A percentile compares a stretch with the other conserved stretches of the same genome.
phyloP scores from a whole-genome alignment of 2,797 vertebrate species.

The Falco columbarius region DNA sequence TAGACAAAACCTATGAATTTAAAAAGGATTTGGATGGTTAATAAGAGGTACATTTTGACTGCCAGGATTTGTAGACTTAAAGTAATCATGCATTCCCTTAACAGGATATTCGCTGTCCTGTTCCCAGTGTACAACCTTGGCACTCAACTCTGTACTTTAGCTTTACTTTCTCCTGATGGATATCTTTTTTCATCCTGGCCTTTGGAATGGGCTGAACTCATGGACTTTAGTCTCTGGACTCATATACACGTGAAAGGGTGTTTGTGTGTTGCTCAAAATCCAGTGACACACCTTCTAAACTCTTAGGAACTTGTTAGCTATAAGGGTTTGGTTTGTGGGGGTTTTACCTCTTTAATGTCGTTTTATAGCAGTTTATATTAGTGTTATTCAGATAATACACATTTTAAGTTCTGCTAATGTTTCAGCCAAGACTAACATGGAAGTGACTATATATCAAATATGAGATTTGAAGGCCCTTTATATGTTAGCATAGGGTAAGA shows the following conservation, averaged over 20 bases:
- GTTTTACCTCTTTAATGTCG: not conserved
- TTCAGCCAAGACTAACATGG: not conserved
- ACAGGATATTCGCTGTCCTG: rapidly evolving
- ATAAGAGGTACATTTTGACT: not conserved
- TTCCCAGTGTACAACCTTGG: not conserved
- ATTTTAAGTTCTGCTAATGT: not conserved
- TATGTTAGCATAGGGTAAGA: not conserved
- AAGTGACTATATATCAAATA: not conserved
- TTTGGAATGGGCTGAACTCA: not conserved
- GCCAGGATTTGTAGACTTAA: not conserved
- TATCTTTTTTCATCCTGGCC: not conserved
- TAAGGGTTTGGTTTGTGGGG: rapidly evolving
- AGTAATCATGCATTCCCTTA: not conserved
- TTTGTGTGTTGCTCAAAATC: not conserved
- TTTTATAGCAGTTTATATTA: not conserved
- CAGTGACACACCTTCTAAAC: not conserved
- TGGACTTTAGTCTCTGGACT: not conserved
- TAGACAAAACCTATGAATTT: not conserved
- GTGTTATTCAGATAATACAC: not conserved
- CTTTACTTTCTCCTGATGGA: not conserved
- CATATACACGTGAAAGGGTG: rapidly evolving
- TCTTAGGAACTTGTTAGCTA: not conserved
- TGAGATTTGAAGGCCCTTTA: rapidly evolving
- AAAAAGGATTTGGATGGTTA: not conserved
- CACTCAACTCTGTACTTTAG: not conserved